Evolutionary conservation across 2,797 vertebrate species (phyloP), one percentile per base, ranked within the genome.

Genomic region (Trichosurus vulpecula): DNA sequence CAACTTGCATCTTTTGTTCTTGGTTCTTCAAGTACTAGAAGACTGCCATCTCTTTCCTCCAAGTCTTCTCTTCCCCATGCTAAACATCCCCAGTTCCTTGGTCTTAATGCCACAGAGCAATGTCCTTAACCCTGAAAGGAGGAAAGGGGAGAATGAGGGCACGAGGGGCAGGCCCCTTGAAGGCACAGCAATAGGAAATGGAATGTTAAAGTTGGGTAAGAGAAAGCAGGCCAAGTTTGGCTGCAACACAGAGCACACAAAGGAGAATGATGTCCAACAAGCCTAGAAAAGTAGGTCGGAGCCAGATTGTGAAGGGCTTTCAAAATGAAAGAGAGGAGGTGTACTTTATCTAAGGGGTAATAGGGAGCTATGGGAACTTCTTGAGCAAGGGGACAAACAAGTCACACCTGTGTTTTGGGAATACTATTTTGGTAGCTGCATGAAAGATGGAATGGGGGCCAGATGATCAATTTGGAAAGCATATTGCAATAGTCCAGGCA

Each of bases 131-230:
- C 35, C 41, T 74, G 90, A 53, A 52, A 16, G 2, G 22, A 0
- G 1, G 2, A 16, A 30, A 94, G 3, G 14, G 55, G 1, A 12
- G 12, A 1, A 3, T 13, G 94, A 89, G 30, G 54, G 12, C 10
- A 41, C 25, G 19, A 95, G 14, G n/a, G 4, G 4, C 14, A 12
- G 52, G 13, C 61, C 27, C 25, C 30, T 22, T 52, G 87, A 54
- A 25, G 35, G 93, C 19, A 25, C 47, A 3, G 2, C 13, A 35
- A 10, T 30, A 94, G 41, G 41, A 13, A 90, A 41, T 74, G 41
- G 9, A 89, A 47, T 0, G 29, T 19, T 30, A 22, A 61, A 0
- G 0, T n/a, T 4, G 1, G 52, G 31, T 30, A 35, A 22, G 1
- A 14, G 1, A 55, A 90, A 92, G 29, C 4, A 4, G 0, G 27